Conservation (phyloP, 1,140 invertebrate species). For the Saccostrea echinata region DNA sequence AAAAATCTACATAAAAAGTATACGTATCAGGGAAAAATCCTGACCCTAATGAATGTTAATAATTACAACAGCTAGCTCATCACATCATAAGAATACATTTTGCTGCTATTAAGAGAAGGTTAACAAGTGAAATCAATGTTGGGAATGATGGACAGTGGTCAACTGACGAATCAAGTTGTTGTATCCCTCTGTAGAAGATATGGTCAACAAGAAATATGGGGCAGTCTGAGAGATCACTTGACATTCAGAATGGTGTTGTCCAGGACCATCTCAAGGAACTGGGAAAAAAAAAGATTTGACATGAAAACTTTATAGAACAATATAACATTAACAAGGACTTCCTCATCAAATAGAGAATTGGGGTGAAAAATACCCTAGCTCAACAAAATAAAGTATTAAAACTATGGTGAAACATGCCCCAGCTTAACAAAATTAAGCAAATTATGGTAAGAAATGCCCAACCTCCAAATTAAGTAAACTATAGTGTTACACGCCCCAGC, state of each 20-base stretch:
- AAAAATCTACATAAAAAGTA: constrained; percentile 6
- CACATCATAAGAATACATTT: no score
- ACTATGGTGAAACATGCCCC: no score
- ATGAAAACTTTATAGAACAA: background rate
- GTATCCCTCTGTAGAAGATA: background rate
- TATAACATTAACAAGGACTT: background rate
- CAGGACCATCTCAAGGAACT: constrained; percentile 77
- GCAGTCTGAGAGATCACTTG: background rate
- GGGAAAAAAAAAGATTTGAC: constrained; percentile 62
- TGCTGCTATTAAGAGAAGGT: background rate
- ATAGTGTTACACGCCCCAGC: no score
- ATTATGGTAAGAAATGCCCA: no score
- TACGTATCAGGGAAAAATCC: background rate
- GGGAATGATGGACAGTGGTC: no score
- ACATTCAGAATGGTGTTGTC: constrained; percentile 71
- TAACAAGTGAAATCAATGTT: background rate
- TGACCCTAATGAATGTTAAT: background rate
- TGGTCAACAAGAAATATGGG: background rate
- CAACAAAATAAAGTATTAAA: no score
- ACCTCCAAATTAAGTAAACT: no score
- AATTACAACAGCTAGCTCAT: background rate
- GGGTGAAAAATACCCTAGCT: no score
- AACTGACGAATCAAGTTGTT: background rate
- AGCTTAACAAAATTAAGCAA: no score
- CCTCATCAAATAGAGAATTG: no score